These are phyloP conservation scores for Osmerus eperlanus DNA, from an alignment of 2,113 vertebrate genomes.

Conservation along the genomic window DNA sequence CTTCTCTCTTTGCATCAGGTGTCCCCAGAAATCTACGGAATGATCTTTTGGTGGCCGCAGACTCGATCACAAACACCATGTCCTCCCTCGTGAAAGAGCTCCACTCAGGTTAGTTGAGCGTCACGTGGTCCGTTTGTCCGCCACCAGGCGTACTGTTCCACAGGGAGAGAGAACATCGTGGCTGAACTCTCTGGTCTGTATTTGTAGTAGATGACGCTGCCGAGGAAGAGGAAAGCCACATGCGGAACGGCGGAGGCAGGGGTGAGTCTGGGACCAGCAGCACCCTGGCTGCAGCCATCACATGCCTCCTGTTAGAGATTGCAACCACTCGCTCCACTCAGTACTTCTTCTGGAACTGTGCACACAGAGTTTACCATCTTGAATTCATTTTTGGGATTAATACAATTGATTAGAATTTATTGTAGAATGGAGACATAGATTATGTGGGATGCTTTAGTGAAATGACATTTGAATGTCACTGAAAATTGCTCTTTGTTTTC, in stretches of 20 bases:
- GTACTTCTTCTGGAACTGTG: neutral
- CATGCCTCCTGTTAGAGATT: neutral
- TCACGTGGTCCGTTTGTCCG: neutral
- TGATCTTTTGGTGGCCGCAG: slow-evolving; percentile 91
- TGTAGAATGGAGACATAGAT: neutral
- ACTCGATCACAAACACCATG: slow-evolving; percentile 96
- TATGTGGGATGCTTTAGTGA: neutral
- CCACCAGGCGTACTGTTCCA: neutral
- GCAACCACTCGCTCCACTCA: neutral
- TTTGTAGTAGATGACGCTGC: slow-evolving; percentile 81
- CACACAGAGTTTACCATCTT: neutral
- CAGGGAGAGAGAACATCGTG: neutral
- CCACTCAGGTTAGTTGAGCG: slow-evolving; percentile 79
- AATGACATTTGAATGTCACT: slow-evolving; percentile 3
- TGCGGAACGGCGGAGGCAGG: slow-evolving; percentile 88
- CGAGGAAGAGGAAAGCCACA: slow-evolving; percentile 81
- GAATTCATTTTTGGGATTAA: neutral
- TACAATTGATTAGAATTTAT: neutral
- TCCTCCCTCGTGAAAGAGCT: slow-evolving; percentile 96
- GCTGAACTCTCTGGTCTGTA: slow-evolving; percentile 9
- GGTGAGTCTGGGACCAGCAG: slow-evolving; percentile 49
- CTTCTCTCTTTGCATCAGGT: slow-evolving; percentile 66
- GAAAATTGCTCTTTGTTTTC: slow-evolving; percentile 33
- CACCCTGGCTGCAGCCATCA: neutral
- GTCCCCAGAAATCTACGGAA: slow-evolving; percentile 89